phyloP scores from a whole-genome alignment of 2,888 invertebrate species.

The Lasius fuliginosus region DNA sequence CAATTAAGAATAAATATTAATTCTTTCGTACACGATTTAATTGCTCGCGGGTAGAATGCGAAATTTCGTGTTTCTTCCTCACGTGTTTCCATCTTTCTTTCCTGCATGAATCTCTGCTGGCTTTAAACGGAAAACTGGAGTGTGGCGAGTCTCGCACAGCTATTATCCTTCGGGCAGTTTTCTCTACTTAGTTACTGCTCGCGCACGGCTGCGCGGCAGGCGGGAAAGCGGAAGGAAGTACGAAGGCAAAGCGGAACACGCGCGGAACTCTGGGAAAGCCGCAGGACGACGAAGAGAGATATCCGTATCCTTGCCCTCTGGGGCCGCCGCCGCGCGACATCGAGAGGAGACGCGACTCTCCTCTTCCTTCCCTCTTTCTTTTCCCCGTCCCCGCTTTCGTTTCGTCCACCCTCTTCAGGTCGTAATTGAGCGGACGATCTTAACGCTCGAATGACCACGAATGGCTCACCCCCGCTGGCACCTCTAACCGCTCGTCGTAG shows the following conservation, averaged over 20 bases:
- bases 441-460: slow-evolving; percentile 71
- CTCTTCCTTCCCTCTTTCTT: slow-evolving; percentile 8
- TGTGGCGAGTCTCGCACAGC: slow-evolving; percentile 72
- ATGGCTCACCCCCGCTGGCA: slow-evolving; percentile 61
- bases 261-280: slow-evolving; percentile 31
- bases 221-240: slow-evolving; percentile 51
- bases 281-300: slow-evolving; percentile 50
- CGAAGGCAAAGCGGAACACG: slow-evolving; percentile 49
- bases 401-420: slow-evolving; percentile 40
- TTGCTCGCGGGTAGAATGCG: not conserved
- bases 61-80: not conserved
- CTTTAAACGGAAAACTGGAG: slow-evolving; percentile 43
- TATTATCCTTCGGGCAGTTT: slow-evolving; percentile 83
- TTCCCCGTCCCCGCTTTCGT: not conserved
- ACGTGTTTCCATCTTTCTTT: slow-evolving; percentile 17
- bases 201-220: slow-evolving; percentile 38
- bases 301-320: slow-evolving; percentile 61
- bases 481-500: slow-evolving; percentile 54
- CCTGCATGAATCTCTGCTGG: slow-evolving; percentile 28
- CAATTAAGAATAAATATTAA: not conserved
- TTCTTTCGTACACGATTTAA: slow-evolving; percentile 3
- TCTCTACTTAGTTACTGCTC: slow-evolving; percentile 80
- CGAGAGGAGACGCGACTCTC: slow-evolving; percentile 44
- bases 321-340: slow-evolving; percentile 50
- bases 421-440: slow-evolving; percentile 76